Evolutionary conservation across 1,140 invertebrate species (phyloP).

Genomic region (Uloborus diversus): DNA sequence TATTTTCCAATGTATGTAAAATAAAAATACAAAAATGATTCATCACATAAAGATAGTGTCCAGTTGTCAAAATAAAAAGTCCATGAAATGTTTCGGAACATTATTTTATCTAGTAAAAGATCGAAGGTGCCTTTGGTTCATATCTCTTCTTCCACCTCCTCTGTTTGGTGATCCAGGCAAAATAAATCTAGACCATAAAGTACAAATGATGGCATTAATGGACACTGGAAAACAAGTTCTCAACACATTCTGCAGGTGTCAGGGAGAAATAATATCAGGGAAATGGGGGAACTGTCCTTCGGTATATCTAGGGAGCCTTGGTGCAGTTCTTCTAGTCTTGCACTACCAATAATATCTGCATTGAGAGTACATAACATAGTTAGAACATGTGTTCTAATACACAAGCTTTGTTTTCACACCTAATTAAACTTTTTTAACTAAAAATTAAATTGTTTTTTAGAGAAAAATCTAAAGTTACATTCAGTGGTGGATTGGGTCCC

Average conservation of each 20-base stretch:
- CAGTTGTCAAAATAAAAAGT: too few species aligned
- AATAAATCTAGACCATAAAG: slow-evolving; percentile 37
- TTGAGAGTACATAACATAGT: too few species aligned
- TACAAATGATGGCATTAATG: slow-evolving; percentile 17
- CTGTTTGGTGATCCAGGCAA: slow-evolving; percentile 13
- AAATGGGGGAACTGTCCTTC: background rate
- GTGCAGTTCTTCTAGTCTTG: background rate
- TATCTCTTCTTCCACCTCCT: slow-evolving; percentile 35
- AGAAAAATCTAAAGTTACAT: too few species aligned
- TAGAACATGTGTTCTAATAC: too few species aligned
- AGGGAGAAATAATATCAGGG: background rate
- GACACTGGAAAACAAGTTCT: background rate
- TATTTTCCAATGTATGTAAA: too few species aligned
- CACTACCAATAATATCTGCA: slow-evolving; percentile 28
- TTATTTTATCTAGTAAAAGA: slow-evolving; percentile 48
- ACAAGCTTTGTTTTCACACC: too few species aligned
- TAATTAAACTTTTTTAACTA: too few species aligned
- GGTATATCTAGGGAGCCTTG: background rate
- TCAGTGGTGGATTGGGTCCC: too few species aligned
- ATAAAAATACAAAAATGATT: too few species aligned
- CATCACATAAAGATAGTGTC: too few species aligned
- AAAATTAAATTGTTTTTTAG: too few species aligned
- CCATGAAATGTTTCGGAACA: too few species aligned
- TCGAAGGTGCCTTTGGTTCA: slow-evolving; percentile 38
- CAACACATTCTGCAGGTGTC: background rate